Evolutionary conservation across 2,113 vertebrate species (phyloP), one percentile per base, ranked within the genome.

Genomic region (Todiramphus chloris): DNA sequence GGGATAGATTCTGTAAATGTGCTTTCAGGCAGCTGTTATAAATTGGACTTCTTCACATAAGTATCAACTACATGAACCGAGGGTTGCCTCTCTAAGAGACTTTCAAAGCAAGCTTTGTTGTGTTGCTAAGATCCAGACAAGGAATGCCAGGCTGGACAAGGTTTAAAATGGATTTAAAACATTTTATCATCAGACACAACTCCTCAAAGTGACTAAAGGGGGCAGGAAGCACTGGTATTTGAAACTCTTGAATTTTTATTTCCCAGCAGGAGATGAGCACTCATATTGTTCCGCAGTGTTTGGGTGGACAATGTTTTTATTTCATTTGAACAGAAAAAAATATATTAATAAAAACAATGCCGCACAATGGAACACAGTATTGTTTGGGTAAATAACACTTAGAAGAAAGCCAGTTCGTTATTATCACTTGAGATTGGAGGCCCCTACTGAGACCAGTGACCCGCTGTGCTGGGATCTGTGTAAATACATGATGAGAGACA

Each of bases 101-200:
- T 89, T 92, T 91, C 77, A 96, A 94, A 89, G 93, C 87, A 46
- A 94, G 77, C 86, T 92, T 97, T 96, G 91, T 96, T 87, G 67
- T 76, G 96, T 96, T 96, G 95, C 96, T 95, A 96, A 95, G 94
- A 92, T 74, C 66, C 87, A 87, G 74, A 60, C 44, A 87, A 77
- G 80, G 95, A 96, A 96, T 94, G 95, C 63, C 74, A 93, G 87
- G 63, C 44, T 0, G 8, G 92, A 95, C 95, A 89, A 96, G 87
- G 77, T 96, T 91, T 94, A 84, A 96, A 94, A 95, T 50, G 77
- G 89, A 92, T 94, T 95, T 97, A 85, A 94, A 95, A 62, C 74
- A 87, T 89, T 95, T 95, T 89, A 96, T 94, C 91, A 94, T 83
- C 83, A 87, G 50, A 94, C 63, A 68, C 48, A 87, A 85, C 91